Evolutionary conservation across 2,113 vertebrate species (phyloP).

Genomic region (Mus musculus): GRCm39 chr4:106205001-106205500

Average conservation of each 20-base stretch:
- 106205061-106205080: not conserved
- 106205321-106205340: not conserved
- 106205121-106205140: not conserved
- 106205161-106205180: slow-evolving; percentile 17
- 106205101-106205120: not conserved
- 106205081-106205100: not conserved
- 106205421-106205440: no score
- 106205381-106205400: no score
- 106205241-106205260: slow-evolving; percentile 21
- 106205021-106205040: slow-evolving; percentile 45
- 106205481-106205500: no score
- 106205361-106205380: not conserved
- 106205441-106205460: no score
- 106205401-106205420: no score
- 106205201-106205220: slow-evolving; percentile 12
- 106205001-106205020: slow-evolving; percentile 48
- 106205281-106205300: not conserved
- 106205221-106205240: not conserved
- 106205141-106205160: slow-evolving; percentile 32
- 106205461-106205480: no score
- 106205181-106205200: not conserved
- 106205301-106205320: not conserved
- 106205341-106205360: not conserved
- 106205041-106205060: slow-evolving; percentile 1
- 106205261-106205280: not conserved